A percentile compares a stretch with the other conserved stretches of the same genome.
These are phyloP conservation scores for Cyrtorhinus lividipennis DNA, from an alignment of 1,140 invertebrate species.

Conservation along the genomic window DNA sequence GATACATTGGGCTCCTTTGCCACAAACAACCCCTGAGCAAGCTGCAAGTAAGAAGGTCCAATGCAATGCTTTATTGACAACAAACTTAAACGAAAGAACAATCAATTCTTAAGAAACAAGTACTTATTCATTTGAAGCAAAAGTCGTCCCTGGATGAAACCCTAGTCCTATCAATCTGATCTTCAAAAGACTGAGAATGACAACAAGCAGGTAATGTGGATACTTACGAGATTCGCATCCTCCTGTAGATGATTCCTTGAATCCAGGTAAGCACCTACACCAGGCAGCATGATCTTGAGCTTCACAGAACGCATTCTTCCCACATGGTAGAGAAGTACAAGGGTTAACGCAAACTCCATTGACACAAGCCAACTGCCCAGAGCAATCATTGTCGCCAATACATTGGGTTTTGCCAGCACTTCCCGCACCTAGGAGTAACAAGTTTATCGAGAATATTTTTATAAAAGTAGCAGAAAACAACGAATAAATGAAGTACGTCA, in stretches of 20 bases:
- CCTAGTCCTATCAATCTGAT: too few relatives aligned
- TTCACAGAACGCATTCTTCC: conserved; percentile 71
- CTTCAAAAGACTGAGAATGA: too few relatives aligned
- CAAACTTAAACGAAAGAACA: conserved; percentile 9
- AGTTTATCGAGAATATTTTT: too few relatives aligned
- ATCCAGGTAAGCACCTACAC: conserved; percentile 74
- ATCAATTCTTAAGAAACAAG: too few relatives aligned
- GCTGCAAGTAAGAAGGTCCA: conserved; percentile 33
- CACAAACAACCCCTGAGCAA: conserved; percentile 67
- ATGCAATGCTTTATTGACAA: neutral
- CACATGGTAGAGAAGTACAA: conserved; percentile 60
- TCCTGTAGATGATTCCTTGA: conserved; percentile 52
- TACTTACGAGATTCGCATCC: conserved; percentile 63
- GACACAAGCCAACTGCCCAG: conserved; percentile 58
- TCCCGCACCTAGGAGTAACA: conserved; percentile 13
- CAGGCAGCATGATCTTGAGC: conserved; percentile 74
- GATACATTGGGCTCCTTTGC: conserved; percentile 68
- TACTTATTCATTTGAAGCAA: too few relatives aligned
- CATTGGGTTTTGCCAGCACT: conserved; percentile 39
- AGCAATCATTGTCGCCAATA: conserved; percentile 55
- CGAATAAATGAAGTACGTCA: too few relatives aligned
- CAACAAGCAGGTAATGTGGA: too few relatives aligned
- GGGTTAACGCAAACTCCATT: conserved; percentile 65
- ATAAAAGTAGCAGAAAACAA: too few relatives aligned
- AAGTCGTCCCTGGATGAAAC: too few relatives aligned